Base-by-base conservation (phyloP, 2,888 invertebrate species). In the Melieria crassipennis region DNA sequence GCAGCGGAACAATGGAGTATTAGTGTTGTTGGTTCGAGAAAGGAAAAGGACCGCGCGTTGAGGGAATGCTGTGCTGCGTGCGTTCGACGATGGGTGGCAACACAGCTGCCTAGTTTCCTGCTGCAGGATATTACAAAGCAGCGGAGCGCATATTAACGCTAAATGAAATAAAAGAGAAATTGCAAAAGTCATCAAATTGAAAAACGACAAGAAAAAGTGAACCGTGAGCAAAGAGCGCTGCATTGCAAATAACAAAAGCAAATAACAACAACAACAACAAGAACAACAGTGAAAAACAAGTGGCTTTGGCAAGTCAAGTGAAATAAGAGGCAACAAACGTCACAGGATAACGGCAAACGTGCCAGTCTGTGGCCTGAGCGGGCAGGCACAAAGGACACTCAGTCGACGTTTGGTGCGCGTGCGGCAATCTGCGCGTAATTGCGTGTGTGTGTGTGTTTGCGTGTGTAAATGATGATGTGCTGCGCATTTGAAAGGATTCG, bases 41-140 rank as follows among this genome's bases (percentile, higher is more conserved):
- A 11, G 13, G 46, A 58, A 30, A 30, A 30, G 30, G 30, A 3
- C 30, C 30, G 42, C 7, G 45, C 11, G 9, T 56, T 13, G 10
- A 52, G 11, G 46, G 30, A 11, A 46, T 46, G 64, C 11, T 13
- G 58, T 5, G 58, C 5, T 58, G 57, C 3, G 13, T 5, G 4
- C 10, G 30, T 30, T 7, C 11, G 6, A 13, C 57, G 11, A 16
- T 48, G 16, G 47, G 42, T 16, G 57, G n/a, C 30, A 48, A 16
- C 46, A n/a, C 7, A 2, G 10, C 30, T 16, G 30, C 30, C 10
- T 5, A 46, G 47, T 43, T 69, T 72, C 65, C 71, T 72, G 65
- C 55, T 10, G 6, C 72, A 72, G 69, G 65, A 69, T 72, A 72
- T 69, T 52, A 69, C 48, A 52, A 66, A 50, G 46, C 30, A 30